Evolutionary conservation across 2,113 vertebrate species (phyloP), one percentile per base, ranked within the genome.

Genomic region (Miniopterus natalensis): DNA sequence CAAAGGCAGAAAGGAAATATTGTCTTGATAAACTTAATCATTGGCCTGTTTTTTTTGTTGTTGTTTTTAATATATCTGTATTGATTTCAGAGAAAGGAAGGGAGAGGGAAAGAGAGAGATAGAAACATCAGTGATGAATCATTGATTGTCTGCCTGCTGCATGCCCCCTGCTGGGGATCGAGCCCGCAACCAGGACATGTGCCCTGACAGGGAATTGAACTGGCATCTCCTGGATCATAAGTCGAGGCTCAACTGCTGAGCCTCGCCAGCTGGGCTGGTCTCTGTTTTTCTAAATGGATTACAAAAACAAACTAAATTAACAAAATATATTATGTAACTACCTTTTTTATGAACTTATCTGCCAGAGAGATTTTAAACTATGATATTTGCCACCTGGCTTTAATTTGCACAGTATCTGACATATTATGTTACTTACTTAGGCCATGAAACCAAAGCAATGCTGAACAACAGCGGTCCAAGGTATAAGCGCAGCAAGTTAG

Each of bases 381-480:
- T 15, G 53, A 3, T 0, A 47, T 91, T 92, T 49, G 2, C 66
- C 15, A 21, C 79, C 20, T 57, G 53, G 23, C 18, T 90, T 88
- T 63, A 17, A 15, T 94, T 86, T 87, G 18, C 70, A 25, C 27
- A 0, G 49, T 49, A 93, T 95, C 77, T 95, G 49, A 61, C 61
- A 0, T 49, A 3, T 21, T 96, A 20, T 94, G 29, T 89, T 96
- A 29, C 77, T 63, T 70, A 0, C 2, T 1, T 88, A 99, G 99
- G 99, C 90, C 99, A 99, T 97, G 99, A 99, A 98, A 99, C 99
- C 83, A 99, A 99, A 98, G 99, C 99, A 13, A 99, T 99, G 99
- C 98, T 99, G 98, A 99, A 99, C 98, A 99, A 99, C 97, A 99
- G 98, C 0, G 99, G 99, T 0, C 99, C 99, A 0, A 98, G 99